These are phyloP conservation scores for Cephus sareptanus DNA, from an alignment of 2,888 invertebrate genomes.

Conservation along the genomic window DNA sequence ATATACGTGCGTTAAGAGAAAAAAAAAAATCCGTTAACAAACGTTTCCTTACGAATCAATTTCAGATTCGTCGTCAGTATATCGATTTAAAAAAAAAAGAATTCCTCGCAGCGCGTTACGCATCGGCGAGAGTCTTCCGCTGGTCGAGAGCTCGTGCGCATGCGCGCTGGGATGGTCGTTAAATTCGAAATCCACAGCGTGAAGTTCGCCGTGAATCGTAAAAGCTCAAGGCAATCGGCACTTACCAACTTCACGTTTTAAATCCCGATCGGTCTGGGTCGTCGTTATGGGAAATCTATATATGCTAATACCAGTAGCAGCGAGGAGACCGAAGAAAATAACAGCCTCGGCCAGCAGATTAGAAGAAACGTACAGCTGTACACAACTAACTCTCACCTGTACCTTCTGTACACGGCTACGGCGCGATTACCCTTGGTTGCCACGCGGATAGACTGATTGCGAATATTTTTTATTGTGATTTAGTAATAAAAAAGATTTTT, in stretches of 20 bases:
- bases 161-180: background rate
- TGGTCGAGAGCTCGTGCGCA: background rate
- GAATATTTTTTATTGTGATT: background rate
- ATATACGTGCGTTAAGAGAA: accelerated
- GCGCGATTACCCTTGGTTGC: background rate
- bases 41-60: background rate
- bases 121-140: background rate
- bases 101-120: background rate
- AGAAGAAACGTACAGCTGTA: background rate
- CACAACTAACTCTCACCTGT: background rate
- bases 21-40: too few species aligned
- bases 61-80: background rate
- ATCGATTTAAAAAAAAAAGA: background rate
- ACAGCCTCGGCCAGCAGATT: background rate
- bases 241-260: background rate
- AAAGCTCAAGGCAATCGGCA: background rate
- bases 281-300: background rate
- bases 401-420: background rate
- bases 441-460: background rate
- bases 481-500: background rate
- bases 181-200: background rate
- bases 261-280: background rate
- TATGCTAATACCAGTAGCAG: background rate
- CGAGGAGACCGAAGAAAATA: background rate
- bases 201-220: background rate